Percentiles rank a stretch among this genome's conserved stretches.
These are phyloP conservation scores for Turdus rufiventris DNA, from an alignment of 2,113 vertebrate species.

Conservation along the genomic window DNA sequence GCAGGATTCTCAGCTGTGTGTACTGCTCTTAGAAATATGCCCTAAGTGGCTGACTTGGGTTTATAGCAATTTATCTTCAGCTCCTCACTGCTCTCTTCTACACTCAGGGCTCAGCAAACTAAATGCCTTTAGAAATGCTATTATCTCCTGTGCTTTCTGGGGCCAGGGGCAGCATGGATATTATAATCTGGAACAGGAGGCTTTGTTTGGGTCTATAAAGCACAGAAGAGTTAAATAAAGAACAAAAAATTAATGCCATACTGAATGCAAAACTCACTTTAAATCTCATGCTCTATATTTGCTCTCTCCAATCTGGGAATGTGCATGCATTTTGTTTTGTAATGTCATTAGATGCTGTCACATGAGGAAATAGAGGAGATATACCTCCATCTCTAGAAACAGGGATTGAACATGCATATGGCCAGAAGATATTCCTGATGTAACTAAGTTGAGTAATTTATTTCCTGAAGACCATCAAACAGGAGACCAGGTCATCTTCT, in stretches of 20 bases:
- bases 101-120: conserved; percentile 9
- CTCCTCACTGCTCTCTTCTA: conserved; percentile 40
- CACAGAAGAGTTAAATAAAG: not conserved
- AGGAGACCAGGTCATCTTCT: not conserved
- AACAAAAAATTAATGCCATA: not conserved
- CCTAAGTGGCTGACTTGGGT: conserved; percentile 32
- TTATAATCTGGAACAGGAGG: conserved; percentile 36
- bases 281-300: not conserved
- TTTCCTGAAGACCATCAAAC: not conserved
- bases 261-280: not conserved
- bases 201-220: conserved; percentile 37
- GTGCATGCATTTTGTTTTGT: not conserved
- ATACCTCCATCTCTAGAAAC: not conserved
- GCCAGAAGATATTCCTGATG: not conserved
- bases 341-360: not conserved
- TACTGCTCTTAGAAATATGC: conserved; percentile 31
- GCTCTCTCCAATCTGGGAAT: not conserved
- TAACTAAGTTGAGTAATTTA: not conserved
- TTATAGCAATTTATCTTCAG: conserved; percentile 38
- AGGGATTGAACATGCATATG: not conserved
- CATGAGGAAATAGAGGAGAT: not conserved
- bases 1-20: conserved; percentile 56
- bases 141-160: conserved; percentile 42
- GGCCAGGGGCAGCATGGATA: not conserved
- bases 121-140: conserved; percentile 54